These are phyloP conservation scores for Cydia strobilella DNA, from an alignment of 1,140 invertebrate species.

Conservation along the genomic window DNA sequence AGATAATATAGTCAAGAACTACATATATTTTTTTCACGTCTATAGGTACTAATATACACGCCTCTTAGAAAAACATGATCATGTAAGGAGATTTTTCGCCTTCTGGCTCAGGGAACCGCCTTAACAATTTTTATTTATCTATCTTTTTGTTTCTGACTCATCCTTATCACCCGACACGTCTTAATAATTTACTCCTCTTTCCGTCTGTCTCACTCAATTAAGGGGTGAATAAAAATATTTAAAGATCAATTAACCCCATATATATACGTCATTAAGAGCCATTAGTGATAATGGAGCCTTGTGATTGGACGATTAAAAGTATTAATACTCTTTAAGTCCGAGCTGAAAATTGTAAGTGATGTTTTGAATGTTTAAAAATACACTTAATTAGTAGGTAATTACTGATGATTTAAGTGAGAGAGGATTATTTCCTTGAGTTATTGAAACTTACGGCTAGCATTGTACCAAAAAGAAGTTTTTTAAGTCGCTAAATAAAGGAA, in stretches of 20 bases:
- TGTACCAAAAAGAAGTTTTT: too few species aligned
- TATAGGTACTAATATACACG: too few species aligned
- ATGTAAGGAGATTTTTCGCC: too few species aligned
- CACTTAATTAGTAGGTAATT: neutral
- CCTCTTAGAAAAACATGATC: too few species aligned
- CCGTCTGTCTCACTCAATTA: slow-evolving; percentile 10
- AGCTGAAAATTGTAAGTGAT: neutral
- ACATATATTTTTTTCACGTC: too few species aligned
- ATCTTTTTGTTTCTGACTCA: neutral
- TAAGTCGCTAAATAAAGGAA: too few species aligned
- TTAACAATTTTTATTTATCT: too few species aligned
- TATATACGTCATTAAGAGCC: neutral
- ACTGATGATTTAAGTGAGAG: neutral
- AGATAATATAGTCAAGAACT: too few species aligned
- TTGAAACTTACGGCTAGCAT: neutral
- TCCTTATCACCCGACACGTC: neutral
- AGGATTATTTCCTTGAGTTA: neutral
- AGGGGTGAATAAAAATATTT: neutral
- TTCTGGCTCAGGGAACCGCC: too few species aligned
- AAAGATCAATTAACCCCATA: slow-evolving; percentile 1
- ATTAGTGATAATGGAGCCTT: slow-evolving; percentile 6
- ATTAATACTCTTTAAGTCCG: neutral
- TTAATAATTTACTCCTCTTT: neutral
- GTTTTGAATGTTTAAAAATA: neutral
- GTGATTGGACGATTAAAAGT: slow-evolving; percentile 18